Base-by-base conservation (phyloP, 2,797 vertebrate species). In the Parauchenoglanis punctatus region DNA sequence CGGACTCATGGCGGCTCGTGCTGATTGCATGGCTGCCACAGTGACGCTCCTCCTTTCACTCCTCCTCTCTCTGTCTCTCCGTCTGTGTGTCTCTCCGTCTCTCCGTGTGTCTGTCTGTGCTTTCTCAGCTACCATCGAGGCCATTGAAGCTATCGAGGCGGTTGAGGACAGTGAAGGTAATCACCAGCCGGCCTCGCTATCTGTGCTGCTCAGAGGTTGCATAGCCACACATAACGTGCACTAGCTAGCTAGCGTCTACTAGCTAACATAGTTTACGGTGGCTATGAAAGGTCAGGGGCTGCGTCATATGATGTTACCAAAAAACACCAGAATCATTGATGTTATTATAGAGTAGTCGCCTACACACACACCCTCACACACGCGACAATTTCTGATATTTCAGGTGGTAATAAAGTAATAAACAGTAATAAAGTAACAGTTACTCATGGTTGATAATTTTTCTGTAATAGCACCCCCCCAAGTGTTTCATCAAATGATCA, bases 161-260 rank as follows among this genome's bases (percentile, higher is more conserved):
- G 93, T 92, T 93, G 95, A 96, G 94, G 96, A 96, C 91, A 81
- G 92, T 93, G 96, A 97, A 96, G 96, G 96, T 97, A 96, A 96
- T 86, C 84, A 93, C 84, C 91, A 92, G 85, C 89, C 86, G 44
- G 87, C 88, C 89, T 89, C 83, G 85, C 86, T 85, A 58, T 87
- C 72, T 89, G 84, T 89, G 89, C 78, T 90, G 85, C 89, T 88
- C 86, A 83, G 86, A 87, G 87, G 88, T 88, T 87, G 67, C 91
- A 89, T 91, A 90, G 91, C 68, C 78, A 85, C 85, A 54, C 18
- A 61, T 78, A 87, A 49, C 12, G 54, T 85, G 78, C 20, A 76
- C 90, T 82, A 84, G 87, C 82, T 82, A 70, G 83, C 86, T 85
- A 54, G 59, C 7, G 15, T 65, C 28, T 49, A 56, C 88, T 87